A percentile compares a stretch with the other conserved stretches of the same genome.
phyloP scores from a whole-genome alignment of 1,140 invertebrate species.

The Zeugodacus cucurbitae region DNA sequence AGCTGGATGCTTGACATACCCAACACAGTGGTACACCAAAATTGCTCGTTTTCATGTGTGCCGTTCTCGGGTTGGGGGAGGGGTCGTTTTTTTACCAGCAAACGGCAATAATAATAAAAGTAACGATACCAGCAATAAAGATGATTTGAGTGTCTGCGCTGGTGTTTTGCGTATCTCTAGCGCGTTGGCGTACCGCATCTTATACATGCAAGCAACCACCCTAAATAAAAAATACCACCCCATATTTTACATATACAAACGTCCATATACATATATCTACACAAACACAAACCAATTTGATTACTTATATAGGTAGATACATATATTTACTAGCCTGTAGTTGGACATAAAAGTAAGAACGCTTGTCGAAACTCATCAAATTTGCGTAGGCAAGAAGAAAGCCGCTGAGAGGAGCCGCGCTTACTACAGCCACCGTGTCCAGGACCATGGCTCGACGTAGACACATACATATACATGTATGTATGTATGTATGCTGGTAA shows the following conservation, averaged over 20 bases:
- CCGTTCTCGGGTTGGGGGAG: not conserved
- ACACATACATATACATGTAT: not conserved
- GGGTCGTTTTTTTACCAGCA: conserved; percentile 34
- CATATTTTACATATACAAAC: not conserved
- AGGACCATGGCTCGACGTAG: not conserved
- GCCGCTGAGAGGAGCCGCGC: not conserved
- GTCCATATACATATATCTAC: not conserved
- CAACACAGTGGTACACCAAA: not conserved
- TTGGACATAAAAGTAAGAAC: not conserved
- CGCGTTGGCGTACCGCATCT: not conserved
- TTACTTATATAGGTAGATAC: not conserved
- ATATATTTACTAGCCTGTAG: not conserved
- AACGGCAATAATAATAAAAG: conserved; percentile 35
- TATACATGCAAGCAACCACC: not conserved
- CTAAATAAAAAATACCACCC: not conserved
- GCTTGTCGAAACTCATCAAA: not conserved
- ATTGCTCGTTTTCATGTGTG: not conserved
- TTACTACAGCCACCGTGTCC: not conserved
- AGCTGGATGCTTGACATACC: not conserved
- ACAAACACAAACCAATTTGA: not conserved
- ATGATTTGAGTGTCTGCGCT: conserved; percentile 28
- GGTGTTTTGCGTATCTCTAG: not conserved
- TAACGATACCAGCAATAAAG: conserved; percentile 39
- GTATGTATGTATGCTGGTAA: not conserved
- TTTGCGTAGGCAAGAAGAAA: not conserved